phyloP scores from a whole-genome alignment of 2,888 invertebrate species.

The Agriopis marginaria region DNA sequence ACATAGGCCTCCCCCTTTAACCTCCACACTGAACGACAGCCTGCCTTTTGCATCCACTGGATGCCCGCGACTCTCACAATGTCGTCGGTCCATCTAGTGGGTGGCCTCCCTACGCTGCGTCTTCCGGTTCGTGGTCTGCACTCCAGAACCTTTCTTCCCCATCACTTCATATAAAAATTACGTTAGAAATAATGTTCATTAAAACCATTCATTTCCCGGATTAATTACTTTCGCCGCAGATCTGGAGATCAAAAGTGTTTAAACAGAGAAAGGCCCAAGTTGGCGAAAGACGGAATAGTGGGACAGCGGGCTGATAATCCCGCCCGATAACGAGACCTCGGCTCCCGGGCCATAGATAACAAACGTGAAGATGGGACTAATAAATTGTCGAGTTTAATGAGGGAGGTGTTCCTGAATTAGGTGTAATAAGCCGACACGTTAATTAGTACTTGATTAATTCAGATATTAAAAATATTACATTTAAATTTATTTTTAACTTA shows the following conservation, averaged over 20 bases:
- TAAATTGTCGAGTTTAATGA: not conserved
- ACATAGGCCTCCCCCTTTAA: too few species aligned
- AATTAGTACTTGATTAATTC: not conserved
- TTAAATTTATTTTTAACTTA: too few species aligned
- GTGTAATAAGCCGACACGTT: not conserved
- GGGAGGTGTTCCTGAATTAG: not conserved
- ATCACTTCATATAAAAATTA: not conserved
- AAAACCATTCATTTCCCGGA: slow-evolving; percentile 15
- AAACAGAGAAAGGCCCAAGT: slow-evolving; percentile 43
- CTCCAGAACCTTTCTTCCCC: too few species aligned
- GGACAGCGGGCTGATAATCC: slow-evolving; percentile 40
- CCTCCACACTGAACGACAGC: too few species aligned
- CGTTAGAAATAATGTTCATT: not conserved
- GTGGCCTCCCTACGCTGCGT: too few species aligned
- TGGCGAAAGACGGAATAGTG: slow-evolving; percentile 35
- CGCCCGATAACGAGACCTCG: slow-evolving; percentile 36
- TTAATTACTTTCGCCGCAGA: slow-evolving; percentile 41
- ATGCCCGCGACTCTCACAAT: too few species aligned
- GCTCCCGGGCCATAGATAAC: slow-evolving; percentile 15
- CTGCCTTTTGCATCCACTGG: too few species aligned
- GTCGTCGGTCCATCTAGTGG: too few species aligned
- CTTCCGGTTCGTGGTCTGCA: too few species aligned
- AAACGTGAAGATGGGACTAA: slow-evolving; percentile 17
- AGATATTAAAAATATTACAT: too few species aligned
- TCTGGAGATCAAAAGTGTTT: slow-evolving; percentile 36